Percentiles rank a stretch among this genome's conserved stretches.
Conservation (phyloP, 2,888 invertebrate genomes). For the Eristalis pertinax region DNA sequence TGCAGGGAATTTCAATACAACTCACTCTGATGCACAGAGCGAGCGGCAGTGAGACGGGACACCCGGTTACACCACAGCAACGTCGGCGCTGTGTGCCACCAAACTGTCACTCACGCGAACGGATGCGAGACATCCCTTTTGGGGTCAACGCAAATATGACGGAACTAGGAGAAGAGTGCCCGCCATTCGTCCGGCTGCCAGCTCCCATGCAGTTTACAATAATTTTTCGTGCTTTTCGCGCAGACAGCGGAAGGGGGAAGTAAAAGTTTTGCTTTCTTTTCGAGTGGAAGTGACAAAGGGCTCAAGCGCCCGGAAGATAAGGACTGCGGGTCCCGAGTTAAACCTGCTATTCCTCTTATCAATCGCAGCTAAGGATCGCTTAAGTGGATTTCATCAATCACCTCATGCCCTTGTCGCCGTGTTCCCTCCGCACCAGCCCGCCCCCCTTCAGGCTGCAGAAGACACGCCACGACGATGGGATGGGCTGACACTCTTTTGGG, state of each 20-base stretch:
- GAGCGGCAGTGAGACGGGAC: not conserved
- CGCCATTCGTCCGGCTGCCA: not conserved
- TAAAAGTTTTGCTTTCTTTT: not conserved
- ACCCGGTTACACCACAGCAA: constrained; percentile 5
- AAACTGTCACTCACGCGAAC: constrained; percentile 40
- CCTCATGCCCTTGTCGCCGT: constrained; percentile 17
- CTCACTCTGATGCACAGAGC: constrained; percentile 21
- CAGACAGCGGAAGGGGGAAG: not conserved
- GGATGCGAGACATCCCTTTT: constrained; percentile 41
- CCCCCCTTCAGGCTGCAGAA: not conserved
- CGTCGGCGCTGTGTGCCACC: not conserved
- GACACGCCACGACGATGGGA: no score
- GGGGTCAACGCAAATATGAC: constrained; percentile 50
- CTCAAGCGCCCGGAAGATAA: not conserved
- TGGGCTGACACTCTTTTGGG: not conserved
- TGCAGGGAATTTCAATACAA: constrained; percentile 67
- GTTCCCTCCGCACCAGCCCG: not conserved
- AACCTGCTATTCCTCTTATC: constrained; percentile 55
- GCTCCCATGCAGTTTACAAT: constrained; percentile 38
- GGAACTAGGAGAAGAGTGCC: no score
- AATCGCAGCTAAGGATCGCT: constrained; percentile 59
- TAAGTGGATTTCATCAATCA: constrained; percentile 71
- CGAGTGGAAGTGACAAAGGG: not conserved
- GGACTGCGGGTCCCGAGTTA: constrained; percentile 1
- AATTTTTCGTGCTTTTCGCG: not conserved